These are phyloP conservation scores for Vanessa atalanta DNA, from an alignment of 1,140 invertebrate genomes.

Conservation along the genomic window DNA sequence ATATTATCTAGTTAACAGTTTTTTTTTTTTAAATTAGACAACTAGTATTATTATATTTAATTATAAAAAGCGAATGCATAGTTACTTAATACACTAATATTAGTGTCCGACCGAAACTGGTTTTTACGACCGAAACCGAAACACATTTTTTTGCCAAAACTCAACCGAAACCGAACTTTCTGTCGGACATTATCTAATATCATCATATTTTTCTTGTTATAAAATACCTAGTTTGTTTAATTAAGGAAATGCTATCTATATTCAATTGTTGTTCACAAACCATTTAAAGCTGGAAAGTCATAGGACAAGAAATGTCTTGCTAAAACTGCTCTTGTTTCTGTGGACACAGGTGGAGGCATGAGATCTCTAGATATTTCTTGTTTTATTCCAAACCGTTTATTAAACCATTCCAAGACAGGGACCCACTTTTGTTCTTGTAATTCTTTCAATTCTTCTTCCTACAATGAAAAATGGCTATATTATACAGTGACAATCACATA, in stretches of 20 bases:
- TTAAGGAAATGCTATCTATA: neutral
- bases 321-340: conserved; percentile 85
- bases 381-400: conserved; percentile 87
- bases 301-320: conserved; percentile 88
- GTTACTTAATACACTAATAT: too few relatives aligned
- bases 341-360: conserved; percentile 83
- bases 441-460: conserved; percentile 87
- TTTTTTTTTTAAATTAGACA: too few relatives aligned
- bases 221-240: neutral
- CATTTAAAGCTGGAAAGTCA: conserved; percentile 88
- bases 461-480: neutral
- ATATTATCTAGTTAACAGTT: too few relatives aligned
- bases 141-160: too few relatives aligned
- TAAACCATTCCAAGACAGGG: conserved; percentile 94
- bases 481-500: too few relatives aligned
- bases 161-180: too few relatives aligned
- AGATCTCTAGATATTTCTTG: conserved; percentile 87
- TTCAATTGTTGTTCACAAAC: conserved; percentile 75
- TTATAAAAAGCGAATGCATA: too few relatives aligned
- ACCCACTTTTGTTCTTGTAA: conserved; percentile 92
- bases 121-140: too few relatives aligned
- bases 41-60: too few relatives aligned
- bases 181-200: too few relatives aligned
- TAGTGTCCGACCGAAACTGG: too few relatives aligned
- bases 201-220: too few relatives aligned